These are phyloP conservation scores for Nothoprocta perdicaria DNA, from an alignment of 2,113 vertebrate genomes.

Conservation along the genomic window DNA sequence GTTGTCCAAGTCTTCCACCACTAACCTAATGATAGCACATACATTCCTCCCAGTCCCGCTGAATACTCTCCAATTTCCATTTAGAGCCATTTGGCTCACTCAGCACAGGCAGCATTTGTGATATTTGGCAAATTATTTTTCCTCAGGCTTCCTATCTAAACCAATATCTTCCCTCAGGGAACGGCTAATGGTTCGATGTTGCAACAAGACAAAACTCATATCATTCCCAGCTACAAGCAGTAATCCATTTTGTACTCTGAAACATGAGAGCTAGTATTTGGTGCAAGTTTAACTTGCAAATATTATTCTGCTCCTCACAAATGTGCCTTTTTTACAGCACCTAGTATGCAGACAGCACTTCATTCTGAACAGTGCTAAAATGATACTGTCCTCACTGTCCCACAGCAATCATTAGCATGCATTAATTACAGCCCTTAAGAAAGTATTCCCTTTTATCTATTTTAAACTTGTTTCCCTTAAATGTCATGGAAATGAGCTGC, in stretches of 20 bases:
- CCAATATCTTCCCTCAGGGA: constrained; percentile 29
- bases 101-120: constrained; percentile 18
- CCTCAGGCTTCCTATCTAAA: constrained; percentile 25
- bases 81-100: constrained; percentile 45
- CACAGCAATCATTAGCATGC: background rate
- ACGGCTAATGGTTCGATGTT: constrained; percentile 16
- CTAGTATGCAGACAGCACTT: background rate
- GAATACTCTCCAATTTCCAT: constrained; percentile 22
- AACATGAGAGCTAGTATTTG: background rate
- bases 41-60: constrained; percentile 3
- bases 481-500: background rate
- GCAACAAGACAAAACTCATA: background rate
- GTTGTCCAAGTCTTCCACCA: background rate
- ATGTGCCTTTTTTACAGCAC: background rate
- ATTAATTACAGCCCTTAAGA: constrained; percentile 47
- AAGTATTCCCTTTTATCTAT: constrained; percentile 30
- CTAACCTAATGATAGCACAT: background rate
- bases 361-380: background rate
- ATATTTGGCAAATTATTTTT: constrained; percentile 50
- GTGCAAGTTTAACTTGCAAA: background rate
- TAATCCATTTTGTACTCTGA: constrained; percentile 8
- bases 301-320: background rate
- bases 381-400: background rate
- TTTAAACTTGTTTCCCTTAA: constrained; percentile 32
- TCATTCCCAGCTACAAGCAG: background rate